phyloP scores from a whole-genome alignment of 1,140 invertebrate species.

The Ruditapes philippinarum region DNA sequence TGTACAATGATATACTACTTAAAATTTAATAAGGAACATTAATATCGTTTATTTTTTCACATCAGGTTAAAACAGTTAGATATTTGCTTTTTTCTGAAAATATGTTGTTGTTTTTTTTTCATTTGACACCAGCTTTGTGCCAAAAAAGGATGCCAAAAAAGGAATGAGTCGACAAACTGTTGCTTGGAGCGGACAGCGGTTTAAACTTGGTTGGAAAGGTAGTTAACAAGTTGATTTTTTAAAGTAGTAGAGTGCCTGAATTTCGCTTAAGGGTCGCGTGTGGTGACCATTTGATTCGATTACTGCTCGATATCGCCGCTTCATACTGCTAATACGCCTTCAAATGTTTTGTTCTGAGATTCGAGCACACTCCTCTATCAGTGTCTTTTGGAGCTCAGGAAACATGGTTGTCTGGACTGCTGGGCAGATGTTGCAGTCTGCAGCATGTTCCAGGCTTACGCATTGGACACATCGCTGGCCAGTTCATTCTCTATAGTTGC shows the following conservation, averaged over 20 bases:
- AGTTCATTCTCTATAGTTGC: neutral
- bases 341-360: conserved; percentile 16
- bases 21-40: too few relatives aligned
- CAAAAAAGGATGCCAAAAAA: too few relatives aligned
- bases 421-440: neutral
- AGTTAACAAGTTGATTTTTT: conserved; percentile 6
- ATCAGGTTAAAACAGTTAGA: too few relatives aligned
- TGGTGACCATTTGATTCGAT: conserved; percentile 10
- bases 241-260: conserved; percentile 10
- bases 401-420: neutral
- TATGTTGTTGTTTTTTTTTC: neutral
- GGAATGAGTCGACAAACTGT: neutral
- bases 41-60: too few relatives aligned
- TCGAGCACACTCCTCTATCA: conserved; percentile 29
- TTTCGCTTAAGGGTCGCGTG: conserved; percentile 6
- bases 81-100: neutral
- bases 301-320: conserved; percentile 7
- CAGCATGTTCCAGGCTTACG: neutral
- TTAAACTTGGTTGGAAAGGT: neutral
- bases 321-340: conserved; percentile 2
- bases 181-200: neutral
- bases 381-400: neutral
- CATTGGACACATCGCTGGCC: neutral
- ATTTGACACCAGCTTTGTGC: too few relatives aligned
- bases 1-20: too few relatives aligned